Conservation (phyloP, 2,888 invertebrate genomes). For the Chaetogeoica ovagalla region DNA sequence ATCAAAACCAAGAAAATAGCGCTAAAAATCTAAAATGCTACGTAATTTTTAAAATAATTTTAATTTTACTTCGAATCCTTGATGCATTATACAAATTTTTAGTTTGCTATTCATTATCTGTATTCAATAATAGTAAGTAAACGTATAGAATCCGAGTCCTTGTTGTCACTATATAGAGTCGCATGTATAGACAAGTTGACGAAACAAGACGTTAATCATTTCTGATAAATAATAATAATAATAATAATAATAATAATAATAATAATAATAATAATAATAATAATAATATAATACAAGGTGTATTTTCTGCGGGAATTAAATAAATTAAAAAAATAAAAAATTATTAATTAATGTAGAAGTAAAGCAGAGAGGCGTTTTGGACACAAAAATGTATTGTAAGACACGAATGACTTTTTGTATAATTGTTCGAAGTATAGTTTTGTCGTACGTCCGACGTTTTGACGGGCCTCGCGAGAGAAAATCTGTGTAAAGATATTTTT, state of each 20-base stretch:
- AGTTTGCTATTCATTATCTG: no score
- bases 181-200: no score
- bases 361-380: conserved; percentile 16
- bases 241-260: no score
- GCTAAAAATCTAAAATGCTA: no score
- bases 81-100: no score
- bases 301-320: background rate
- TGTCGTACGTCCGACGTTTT: conserved; percentile 26
- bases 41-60: no score
- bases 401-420: conserved; percentile 21
- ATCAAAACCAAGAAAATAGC: no score
- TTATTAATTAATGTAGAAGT: background rate
- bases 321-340: background rate
- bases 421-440: conserved; percentile 18
- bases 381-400: conserved; percentile 1
- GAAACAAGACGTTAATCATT: background rate
- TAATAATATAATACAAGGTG: background rate
- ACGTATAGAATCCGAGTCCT: no score
- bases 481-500: conserved; percentile 38
- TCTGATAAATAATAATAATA: background rate
- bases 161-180: no score
- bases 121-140: no score
- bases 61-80: no score
- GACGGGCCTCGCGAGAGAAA: conserved; percentile 6
- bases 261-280: no score